Base-by-base conservation (phyloP, 2,797 vertebrate species). In the Urophycis tenuis region DNA sequence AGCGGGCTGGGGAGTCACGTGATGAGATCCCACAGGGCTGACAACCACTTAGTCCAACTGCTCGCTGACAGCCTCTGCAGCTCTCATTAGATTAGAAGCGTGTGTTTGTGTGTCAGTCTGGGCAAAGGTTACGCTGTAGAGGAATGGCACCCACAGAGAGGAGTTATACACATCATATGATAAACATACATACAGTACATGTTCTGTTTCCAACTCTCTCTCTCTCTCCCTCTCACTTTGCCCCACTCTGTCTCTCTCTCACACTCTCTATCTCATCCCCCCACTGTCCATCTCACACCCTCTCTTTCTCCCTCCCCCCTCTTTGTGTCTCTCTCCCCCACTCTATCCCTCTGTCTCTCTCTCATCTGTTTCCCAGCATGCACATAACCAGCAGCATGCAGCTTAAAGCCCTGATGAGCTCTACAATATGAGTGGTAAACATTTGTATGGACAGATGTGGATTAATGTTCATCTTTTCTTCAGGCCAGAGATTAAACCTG, bases 381-480 rank as follows among this genome's bases (percentile, higher is more conserved):
- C 53, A 76, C 73, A 83, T 79, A 71, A 82, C 74, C 34, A 71
- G 77, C 78, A 80, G 81, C 81, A 80, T 74, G 80, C 81, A 81
- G 89, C 83, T 88, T 85, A 87, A 33, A 74, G 80, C 76, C 77
- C 79, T 86, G 87, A 86, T 86, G 81, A 88, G 82, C 83, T 89
- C 90, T 87, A 87, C 93, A 93, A 92, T 91, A 90, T 90, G 89
- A 91, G 84, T 77, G 79, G 86, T 88, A 92, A 92, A 93, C 92
- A 92, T 93, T 93, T 92, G 91, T 91, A 89, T 88, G 90, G 89
- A 92, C 92, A 94, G 92, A 93, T 92, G 93, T 92, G 93, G 92
- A 94, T 93, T 93, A 93, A 91, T 93, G 89, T 90, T 93, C 88
- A 91, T 93, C 90, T 93, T 93, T 92, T 91, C 92, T 91, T 93